Evolutionary conservation across 2,797 vertebrate genomes (phyloP).

Genomic region (Microctenopoma steveboyesi): DNA sequence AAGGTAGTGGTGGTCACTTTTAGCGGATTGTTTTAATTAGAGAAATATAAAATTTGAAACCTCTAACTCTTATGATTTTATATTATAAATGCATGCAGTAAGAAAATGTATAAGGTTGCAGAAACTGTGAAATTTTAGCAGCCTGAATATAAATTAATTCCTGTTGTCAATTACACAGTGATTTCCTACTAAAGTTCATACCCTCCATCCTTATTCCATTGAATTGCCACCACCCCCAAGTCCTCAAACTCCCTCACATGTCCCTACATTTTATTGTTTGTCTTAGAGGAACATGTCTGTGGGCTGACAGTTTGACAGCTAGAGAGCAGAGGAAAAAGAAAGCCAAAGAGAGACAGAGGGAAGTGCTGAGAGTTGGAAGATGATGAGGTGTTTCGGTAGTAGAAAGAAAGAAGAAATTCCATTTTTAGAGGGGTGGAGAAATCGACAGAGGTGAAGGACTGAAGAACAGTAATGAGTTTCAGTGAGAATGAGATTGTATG

Average conservation of each 20-base stretch:
- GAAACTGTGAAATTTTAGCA: not conserved
- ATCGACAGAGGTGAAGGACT: constrained; percentile 18
- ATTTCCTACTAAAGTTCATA: constrained; percentile 13
- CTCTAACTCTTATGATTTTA: not conserved
- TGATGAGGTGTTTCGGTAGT: constrained; percentile 51
- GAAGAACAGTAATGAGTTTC: constrained; percentile 49
- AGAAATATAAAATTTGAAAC: too few species aligned
- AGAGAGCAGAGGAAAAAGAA: constrained; percentile 29
- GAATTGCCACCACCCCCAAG: constrained; percentile 8
- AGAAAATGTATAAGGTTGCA: not conserved
- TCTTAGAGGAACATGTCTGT: constrained; percentile 40
- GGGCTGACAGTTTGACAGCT: constrained; percentile 55
- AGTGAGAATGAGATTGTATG: constrained; percentile 42
- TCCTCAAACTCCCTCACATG: constrained; percentile 21
- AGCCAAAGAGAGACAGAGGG: constrained; percentile 28
- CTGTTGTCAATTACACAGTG: not conserved
- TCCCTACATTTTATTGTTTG: constrained; percentile 33
- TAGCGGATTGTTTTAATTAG: too few species aligned
- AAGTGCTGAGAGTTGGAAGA: constrained; percentile 35
- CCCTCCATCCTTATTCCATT: not conserved
- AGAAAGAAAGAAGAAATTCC: constrained; percentile 29
- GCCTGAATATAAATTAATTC: constrained; percentile 12
- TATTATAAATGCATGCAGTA: not conserved
- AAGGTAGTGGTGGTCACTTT: too few species aligned
- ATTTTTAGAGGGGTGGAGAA: constrained; percentile 40